Percentiles rank a stretch among this genome's conserved stretches.
These are phyloP conservation scores for Aphelenchoides fujianensis DNA, from an alignment of 1,140 invertebrate species.

Conservation along the genomic window DNA sequence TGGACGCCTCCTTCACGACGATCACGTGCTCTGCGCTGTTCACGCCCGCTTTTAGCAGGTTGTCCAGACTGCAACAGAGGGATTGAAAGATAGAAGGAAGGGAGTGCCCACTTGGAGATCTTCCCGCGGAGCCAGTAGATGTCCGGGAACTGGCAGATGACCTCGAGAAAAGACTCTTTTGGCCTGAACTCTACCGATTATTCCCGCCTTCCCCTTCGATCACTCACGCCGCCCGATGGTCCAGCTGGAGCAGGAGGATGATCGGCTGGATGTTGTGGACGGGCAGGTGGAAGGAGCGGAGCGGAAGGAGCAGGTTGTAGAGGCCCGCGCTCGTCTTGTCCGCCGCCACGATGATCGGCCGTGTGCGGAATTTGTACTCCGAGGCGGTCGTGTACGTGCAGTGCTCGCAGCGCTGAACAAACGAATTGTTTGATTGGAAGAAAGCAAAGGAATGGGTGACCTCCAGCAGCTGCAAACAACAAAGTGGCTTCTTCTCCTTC, in stretches of 20 bases:
- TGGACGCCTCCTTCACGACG: slow-evolving; percentile 96
- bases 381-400: slow-evolving; percentile 85
- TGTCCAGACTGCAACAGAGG: slow-evolving; percentile 74
- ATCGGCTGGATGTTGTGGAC: slow-evolving; percentile 93
- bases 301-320: slow-evolving; percentile 95
- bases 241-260: slow-evolving; percentile 81
- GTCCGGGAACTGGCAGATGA: slow-evolving; percentile 91
- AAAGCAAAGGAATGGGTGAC: too few relatives aligned
- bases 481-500: slow-evolving; percentile 89
- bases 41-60: slow-evolving; percentile 86
- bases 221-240: slow-evolving; percentile 28
- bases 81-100: slow-evolving; percentile 47
- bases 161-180: slow-evolving; percentile 85
- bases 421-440: slow-evolving; percentile 30
- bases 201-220: too few relatives aligned
- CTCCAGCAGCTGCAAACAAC: slow-evolving; percentile 88
- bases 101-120: slow-evolving; percentile 85
- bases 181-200: too few relatives aligned
- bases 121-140: slow-evolving; percentile 92
- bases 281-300: slow-evolving; percentile 88
- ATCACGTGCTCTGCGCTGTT: slow-evolving; percentile 92
- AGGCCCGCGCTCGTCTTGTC: slow-evolving; percentile 96
- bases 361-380: slow-evolving; percentile 95
- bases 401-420: slow-evolving; percentile 81
- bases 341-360: slow-evolving; percentile 90